Conservation (phyloP, 2,888 invertebrate genomes). For the Arge pagana region DNA sequence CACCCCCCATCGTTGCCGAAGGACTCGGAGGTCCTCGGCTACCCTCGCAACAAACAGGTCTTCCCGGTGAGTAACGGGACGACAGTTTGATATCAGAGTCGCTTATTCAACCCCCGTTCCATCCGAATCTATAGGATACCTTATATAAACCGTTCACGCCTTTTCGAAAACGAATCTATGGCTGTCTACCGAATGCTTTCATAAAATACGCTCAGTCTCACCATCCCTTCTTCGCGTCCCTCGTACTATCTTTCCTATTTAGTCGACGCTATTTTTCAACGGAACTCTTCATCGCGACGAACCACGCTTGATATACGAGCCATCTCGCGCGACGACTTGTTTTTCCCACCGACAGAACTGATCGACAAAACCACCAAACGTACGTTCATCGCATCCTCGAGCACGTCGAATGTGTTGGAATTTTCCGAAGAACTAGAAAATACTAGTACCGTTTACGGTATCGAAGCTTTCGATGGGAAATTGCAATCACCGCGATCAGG, state of each 20-base stretch:
- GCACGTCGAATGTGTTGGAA: not conserved
- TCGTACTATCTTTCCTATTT: no score
- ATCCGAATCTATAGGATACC: slow-evolving; percentile 14
- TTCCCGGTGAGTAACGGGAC: slow-evolving; percentile 19
- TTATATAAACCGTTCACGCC: not conserved
- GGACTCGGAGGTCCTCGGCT: no score
- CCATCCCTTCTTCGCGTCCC: slow-evolving; percentile 4
- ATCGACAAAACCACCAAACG: no score
- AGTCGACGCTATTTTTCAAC: slow-evolving; percentile 10
- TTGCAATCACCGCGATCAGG: not conserved
- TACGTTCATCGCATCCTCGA: no score
- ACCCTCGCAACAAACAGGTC: no score
- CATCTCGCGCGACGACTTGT: no score
- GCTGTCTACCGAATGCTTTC: slow-evolving; percentile 16
- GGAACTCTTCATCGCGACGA: not conserved
- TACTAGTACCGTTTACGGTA: no score
- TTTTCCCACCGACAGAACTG: no score
- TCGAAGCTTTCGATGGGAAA: not conserved
- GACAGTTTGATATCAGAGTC: slow-evolving; percentile 20
- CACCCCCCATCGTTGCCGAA: not conserved
- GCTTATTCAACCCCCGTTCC: slow-evolving; percentile 13
- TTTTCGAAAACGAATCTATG: slow-evolving; percentile 14
- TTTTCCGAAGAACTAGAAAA: not conserved
- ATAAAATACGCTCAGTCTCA: slow-evolving; percentile 15
- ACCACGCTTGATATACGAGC: no score